These are phyloP conservation scores for Spinibarbus caldwelli DNA, from an alignment of 2,797 vertebrate species.

Conservation along the genomic window DNA sequence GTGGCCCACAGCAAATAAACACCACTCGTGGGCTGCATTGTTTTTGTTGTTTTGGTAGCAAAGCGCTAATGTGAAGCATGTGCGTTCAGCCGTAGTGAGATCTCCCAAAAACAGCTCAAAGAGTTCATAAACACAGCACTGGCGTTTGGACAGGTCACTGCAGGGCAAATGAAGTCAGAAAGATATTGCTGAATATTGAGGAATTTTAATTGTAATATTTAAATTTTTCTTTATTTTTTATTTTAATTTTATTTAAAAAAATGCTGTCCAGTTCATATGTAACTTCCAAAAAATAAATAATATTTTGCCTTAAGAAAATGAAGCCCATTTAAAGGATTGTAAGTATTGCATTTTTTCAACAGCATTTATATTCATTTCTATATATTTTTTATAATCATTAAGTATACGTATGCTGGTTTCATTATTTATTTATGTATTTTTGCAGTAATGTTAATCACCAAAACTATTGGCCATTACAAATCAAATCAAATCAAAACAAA, in stretches of 20 bases:
- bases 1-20: conserved; percentile 57
- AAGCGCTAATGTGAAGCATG: conserved; percentile 42
- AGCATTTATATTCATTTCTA: neutral
- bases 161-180: neutral
- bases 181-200: neutral
- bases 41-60: conserved; percentile 32
- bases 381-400: no score
- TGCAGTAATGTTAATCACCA: no score
- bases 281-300: neutral
- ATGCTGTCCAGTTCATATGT: neutral
- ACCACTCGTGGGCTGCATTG: conserved; percentile 43
- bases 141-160: neutral
- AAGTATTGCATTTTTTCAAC: neutral
- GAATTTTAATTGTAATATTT: neutral
- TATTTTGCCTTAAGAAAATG: neutral
- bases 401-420: no score
- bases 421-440: no score
- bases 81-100: conserved; percentile 27
- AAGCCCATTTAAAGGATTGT: neutral
- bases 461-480: no score
- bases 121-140: neutral
- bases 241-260: neutral
- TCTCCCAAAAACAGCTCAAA: no score
- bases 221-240: no score
- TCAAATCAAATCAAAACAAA: no score